Percentiles rank a stretch among this genome's conserved stretches.
These are phyloP conservation scores for Pterobdella sp. DNA, from an alignment of 2,888 invertebrate species.

Conservation along the genomic window DNA sequence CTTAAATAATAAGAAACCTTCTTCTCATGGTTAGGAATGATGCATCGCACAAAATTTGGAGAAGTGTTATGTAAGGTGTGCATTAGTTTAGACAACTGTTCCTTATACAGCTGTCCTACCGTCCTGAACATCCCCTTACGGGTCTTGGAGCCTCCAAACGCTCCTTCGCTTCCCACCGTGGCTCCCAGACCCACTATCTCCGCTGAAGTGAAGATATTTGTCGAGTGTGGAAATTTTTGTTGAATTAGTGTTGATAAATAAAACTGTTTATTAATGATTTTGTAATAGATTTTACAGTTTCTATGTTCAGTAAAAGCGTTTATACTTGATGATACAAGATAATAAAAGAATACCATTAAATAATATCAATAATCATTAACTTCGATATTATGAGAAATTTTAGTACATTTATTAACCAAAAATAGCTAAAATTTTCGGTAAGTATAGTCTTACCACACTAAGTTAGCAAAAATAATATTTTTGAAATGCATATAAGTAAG, in stretches of 20 bases:
- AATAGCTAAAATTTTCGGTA: too few species aligned
- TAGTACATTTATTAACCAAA: too few species aligned
- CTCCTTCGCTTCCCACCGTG: conserved; percentile 69
- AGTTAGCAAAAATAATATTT: too few species aligned
- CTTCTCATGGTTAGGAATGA: conserved; percentile 99
- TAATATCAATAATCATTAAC: too few species aligned
- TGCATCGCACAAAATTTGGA: conserved; percentile 98
- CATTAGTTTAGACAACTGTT: conserved; percentile 94
- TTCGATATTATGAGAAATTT: too few species aligned
- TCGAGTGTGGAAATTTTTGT: too few species aligned
- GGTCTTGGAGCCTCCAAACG: conserved; percentile 79
- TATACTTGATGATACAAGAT: background rate
- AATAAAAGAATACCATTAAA: background rate
- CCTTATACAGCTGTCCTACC: conserved; percentile 96
- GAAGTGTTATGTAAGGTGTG: conserved; percentile 82
- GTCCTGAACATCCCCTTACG: conserved; percentile 87
- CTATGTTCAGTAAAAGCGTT: background rate
- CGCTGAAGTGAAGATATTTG: conserved; percentile 55
- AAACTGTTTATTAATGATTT: too few species aligned
- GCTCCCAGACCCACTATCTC: conserved; percentile 97
- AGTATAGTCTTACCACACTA: too few species aligned
- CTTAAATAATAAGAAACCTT: conserved; percentile 53
- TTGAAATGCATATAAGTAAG: too few species aligned
- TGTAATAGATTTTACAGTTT: too few species aligned
- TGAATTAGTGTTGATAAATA: too few species aligned